phyloP scores from a whole-genome alignment of 2,797 vertebrate genomes.

The Anas capensis region DNA sequence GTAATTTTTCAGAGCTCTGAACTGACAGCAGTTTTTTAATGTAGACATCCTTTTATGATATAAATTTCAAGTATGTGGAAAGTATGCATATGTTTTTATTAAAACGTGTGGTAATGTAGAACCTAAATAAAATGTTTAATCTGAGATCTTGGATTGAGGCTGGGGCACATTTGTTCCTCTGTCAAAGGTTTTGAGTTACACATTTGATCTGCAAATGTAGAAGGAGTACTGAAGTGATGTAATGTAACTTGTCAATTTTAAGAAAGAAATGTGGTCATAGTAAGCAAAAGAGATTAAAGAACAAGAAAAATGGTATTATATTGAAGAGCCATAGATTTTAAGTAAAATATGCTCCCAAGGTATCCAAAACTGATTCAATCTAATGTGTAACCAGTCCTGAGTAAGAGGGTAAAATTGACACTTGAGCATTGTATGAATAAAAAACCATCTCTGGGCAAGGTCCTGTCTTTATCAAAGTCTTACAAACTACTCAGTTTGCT shows the following conservation, averaged over 20 bases:
- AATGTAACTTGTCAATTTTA: constrained; percentile 1
- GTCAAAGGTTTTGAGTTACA: neutral
- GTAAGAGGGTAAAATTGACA: neutral
- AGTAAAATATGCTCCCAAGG: constrained; percentile 4
- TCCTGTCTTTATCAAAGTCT: neutral
- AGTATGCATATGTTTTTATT: neutral
- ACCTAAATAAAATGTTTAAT: neutral
- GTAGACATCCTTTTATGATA: neutral
- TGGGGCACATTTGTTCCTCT: neutral
- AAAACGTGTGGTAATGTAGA: neutral
- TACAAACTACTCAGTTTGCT: neutral
- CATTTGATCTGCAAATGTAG: neutral
- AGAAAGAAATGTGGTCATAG: neutral
- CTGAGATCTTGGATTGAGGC: neutral
- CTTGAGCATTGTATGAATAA: neutral
- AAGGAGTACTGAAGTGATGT: neutral
- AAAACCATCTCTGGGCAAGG: neutral
- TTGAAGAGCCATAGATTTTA: constrained; percentile 5
- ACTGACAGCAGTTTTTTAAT: neutral
- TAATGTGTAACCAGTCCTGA: neutral
- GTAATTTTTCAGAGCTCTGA: constrained; percentile 6
- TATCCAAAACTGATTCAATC: neutral
- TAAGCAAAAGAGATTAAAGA: constrained; percentile 34
- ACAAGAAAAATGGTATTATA: constrained; percentile 7
- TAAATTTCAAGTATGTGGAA: neutral